Base-by-base conservation (phyloP, 2,113 vertebrate species). In the Campylomormyrus tamandua region DNA sequence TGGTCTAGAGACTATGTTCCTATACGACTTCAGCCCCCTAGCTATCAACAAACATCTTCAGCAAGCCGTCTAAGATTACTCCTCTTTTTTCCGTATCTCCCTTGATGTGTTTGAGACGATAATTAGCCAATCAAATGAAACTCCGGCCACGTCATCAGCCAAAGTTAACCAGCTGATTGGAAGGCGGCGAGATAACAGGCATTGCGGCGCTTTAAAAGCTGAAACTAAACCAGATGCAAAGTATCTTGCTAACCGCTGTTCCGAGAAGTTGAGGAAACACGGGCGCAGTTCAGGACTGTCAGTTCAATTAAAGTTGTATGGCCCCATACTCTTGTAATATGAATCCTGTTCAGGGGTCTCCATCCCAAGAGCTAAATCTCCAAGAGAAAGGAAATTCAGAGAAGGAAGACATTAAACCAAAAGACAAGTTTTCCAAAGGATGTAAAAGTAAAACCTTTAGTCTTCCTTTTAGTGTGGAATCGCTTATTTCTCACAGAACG, bases 391-490 rank as follows among this genome's bases (percentile, higher is more conserved):
- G 92, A 92, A 95, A 95, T 35, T 92, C 93, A 7, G 95, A 95
- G 49, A 91, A 91, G 85, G 95, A 96, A 89, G 95, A 95, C 9
- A 84, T 92, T 13, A 93, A 94, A 87, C 93, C 95, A 1, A 94
- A 92, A 94, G 95, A 95, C 88, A 93, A 94, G 92, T 93, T 91
- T 0, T 94, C 94, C 83, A 95, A 94, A 90, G 95, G 93, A 94
- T 94, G 91, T 92, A 95, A 95, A 91, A 89, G 39, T 6, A 95
- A 94, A 92, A 91, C 94, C 88, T 93, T 90, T 91, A 91, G 93
- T 91, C 94, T 97, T 58, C 94, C 96, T 49, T 97, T 97, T 87
- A 97, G 97, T 88, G 96, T 97, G n/a, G 95, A 97, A 90, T 96
- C 97, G 53, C 91, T 97, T 91, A 96, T 97, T 91, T 95, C 95